phyloP scores from a whole-genome alignment of 2,888 invertebrate species.

The Rhingia rostrata region DNA sequence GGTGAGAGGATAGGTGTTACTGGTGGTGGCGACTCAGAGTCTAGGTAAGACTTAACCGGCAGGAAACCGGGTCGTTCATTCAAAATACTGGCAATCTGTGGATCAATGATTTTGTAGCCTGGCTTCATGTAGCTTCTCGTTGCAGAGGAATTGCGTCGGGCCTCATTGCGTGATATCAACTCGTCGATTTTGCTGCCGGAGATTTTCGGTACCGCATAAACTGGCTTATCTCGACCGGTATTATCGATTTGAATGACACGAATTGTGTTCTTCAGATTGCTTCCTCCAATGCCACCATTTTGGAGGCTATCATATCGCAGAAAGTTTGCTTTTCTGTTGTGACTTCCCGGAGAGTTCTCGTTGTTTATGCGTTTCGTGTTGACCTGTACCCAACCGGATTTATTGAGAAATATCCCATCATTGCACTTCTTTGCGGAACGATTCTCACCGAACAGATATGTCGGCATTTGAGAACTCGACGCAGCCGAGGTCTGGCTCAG shows the following conservation, averaged over 20 bases:
- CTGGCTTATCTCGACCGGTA: constrained; percentile 72
- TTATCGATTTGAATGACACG: constrained; percentile 79
- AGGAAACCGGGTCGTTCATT: constrained; percentile 83
- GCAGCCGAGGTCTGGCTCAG: constrained; percentile 75
- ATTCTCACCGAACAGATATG: constrained; percentile 82
- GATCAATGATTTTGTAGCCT: constrained; percentile 81
- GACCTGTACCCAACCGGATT: constrained; percentile 84
- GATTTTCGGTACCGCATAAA: constrained; percentile 78
- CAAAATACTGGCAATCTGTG: constrained; percentile 81
- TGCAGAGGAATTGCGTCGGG: constrained; percentile 76
- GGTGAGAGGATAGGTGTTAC: constrained; percentile 88
- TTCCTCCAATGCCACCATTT: constrained; percentile 73
- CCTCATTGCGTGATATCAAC: constrained; percentile 82
- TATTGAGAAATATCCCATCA: constrained; percentile 82
- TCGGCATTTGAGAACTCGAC: constrained; percentile 78
- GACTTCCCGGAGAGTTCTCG: constrained; percentile 78
- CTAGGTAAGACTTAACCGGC: constrained; percentile 81
- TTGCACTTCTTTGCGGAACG: constrained; percentile 72
- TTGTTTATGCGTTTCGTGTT: constrained; percentile 81
- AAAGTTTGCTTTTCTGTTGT: constrained; percentile 76
- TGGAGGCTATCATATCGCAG: constrained; percentile 77
- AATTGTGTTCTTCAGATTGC: constrained; percentile 76
- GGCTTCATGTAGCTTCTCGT: constrained; percentile 79
- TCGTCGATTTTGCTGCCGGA: constrained; percentile 82
- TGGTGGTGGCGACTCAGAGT: constrained; percentile 85